Conservation (phyloP, 2,888 invertebrate genomes). For the Alloscopus bannaensis region DNA sequence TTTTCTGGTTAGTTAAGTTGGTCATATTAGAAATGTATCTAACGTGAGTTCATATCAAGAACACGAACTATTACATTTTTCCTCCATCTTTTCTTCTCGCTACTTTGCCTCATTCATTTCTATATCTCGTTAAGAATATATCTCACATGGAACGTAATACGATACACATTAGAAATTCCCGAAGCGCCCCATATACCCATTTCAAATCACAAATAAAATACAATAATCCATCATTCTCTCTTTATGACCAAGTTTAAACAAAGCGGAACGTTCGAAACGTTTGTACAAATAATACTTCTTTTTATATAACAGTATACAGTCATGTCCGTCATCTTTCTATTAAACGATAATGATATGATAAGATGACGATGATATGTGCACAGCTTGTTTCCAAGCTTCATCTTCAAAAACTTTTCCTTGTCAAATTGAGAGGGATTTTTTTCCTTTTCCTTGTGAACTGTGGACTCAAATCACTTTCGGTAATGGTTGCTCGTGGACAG, state of each 20-base stretch:
- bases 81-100: background rate
- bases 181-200: background rate
- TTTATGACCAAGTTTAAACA: background rate
- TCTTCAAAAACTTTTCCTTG: slow-evolving; percentile 21
- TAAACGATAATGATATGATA: slow-evolving; percentile 39
- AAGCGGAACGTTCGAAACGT: background rate
- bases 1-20: background rate
- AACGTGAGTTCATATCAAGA: background rate
- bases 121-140: background rate
- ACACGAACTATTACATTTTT: background rate
- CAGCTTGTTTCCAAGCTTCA: slow-evolving; percentile 55
- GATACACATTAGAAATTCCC: too few species aligned
- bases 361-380: slow-evolving; percentile 45
- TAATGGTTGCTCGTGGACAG: too few species aligned
- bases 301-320: background rate
- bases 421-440: slow-evolving; percentile 12
- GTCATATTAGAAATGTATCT: background rate
- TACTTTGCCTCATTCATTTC: background rate
- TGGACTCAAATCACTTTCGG: background rate
- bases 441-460: too few species aligned
- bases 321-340: slow-evolving; percentile 14
- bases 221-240: background rate
- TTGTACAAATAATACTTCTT: background rate
- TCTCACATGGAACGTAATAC: too few species aligned
- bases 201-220: slow-evolving; percentile 12